Evolutionary conservation across 1,140 invertebrate genomes (phyloP), one percentile per base, ranked within the genome.

Genomic region (Penaeus indicus): DNA sequence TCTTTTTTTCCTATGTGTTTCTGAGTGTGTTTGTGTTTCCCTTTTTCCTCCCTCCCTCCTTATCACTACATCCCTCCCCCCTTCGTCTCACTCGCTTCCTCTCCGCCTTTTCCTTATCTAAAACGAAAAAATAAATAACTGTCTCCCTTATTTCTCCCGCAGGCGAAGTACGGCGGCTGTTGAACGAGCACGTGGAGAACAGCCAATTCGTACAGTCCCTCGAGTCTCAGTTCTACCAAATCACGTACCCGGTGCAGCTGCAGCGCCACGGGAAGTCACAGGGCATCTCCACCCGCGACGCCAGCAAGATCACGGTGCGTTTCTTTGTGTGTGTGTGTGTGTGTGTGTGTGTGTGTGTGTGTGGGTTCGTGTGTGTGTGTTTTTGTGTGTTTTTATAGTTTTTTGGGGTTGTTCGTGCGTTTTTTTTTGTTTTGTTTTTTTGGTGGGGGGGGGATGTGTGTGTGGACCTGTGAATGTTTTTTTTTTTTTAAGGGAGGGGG

Each of bases 231-330:
- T 97, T 96, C 93, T 98, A 97, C 94, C 97, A 98, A 94, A 97
- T 98, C 93, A 97, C 98, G 91, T 98, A 98, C 94, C 97, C 97
- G 86, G 96, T 97, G 91, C 97, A 98, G 94, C 94, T 98, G 92
- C 95, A 97, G 88, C 96, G 97, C 93, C 97, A 98, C 94, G 96
- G 97, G 94, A 98, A 98, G 94, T 79, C 78, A 4, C 97, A 98
- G 96, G 97, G 97, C 92, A 98, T 98, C 92, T 97, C 92, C 38
- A 92, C 92, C 27, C 79, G 93, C 69, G 91, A 93, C 92, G 87
- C 91, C 80, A 82, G 75, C 54, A 89, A 90, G 80, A 85, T 89
- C 42, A 54, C 60, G 25, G 90, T 90, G 64, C 84, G 84, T 83
- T n/a, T 32, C 32, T 22, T 19, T 78, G n/a, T 78, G 38, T 8